Conservation (phyloP, 2,113 vertebrate genomes). For the Riparia riparia region DNA sequence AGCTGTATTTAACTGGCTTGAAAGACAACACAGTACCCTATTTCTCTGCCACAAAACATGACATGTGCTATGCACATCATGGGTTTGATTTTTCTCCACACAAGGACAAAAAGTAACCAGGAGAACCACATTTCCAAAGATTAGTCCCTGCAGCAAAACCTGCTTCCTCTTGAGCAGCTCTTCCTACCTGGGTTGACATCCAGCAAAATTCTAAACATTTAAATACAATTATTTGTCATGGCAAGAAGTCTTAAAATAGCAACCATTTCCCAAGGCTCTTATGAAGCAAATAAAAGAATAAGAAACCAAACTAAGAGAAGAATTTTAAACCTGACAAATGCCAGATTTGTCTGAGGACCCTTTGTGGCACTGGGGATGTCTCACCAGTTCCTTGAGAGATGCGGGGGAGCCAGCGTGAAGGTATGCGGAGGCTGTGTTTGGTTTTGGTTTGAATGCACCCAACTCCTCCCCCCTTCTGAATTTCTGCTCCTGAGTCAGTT, state of each 20-base stretch:
- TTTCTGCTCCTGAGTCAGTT: background rate
- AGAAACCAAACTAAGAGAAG: background rate
- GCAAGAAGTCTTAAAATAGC: background rate
- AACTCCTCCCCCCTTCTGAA: background rate
- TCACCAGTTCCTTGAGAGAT: background rate
- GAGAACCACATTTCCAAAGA: background rate
- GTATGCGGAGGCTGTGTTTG: background rate
- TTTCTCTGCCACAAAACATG: background rate
- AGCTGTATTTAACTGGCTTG: background rate
- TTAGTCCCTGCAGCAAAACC: background rate
- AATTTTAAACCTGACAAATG: background rate
- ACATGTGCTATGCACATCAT: fast-evolving
- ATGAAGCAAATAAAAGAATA: background rate
- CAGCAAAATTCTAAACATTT: background rate
- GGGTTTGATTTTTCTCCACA: background rate
- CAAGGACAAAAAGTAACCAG: background rate
- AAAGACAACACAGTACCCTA: background rate
- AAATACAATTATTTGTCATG: background rate
- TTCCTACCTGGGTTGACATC: background rate
- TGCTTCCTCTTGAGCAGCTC: background rate
- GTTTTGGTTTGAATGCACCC: background rate
- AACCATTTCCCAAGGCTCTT: background rate
- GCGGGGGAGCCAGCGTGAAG: background rate
- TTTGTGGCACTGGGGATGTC: background rate
- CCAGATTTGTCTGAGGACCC: background rate